Evolutionary conservation across 2,113 vertebrate species (phyloP).

Genomic region (Hydropotes inermis): DNA sequence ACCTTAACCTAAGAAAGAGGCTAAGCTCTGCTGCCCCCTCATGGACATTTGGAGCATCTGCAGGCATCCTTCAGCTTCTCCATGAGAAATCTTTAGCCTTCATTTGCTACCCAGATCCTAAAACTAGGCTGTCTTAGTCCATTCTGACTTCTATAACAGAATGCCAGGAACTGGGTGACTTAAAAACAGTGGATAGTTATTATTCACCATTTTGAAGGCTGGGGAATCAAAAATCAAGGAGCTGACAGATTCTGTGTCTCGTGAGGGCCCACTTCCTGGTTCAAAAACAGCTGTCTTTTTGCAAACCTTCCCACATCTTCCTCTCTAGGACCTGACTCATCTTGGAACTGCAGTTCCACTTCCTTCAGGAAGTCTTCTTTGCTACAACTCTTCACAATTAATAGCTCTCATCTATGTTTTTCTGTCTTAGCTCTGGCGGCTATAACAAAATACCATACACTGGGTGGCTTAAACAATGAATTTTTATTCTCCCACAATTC

Average conservation of each 20-base stretch:
- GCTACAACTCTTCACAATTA: not conserved
- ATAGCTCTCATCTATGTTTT: not conserved
- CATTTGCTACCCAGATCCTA: not conserved
- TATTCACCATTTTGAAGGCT: not conserved
- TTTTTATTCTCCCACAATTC: not conserved
- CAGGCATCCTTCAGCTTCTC: not conserved
- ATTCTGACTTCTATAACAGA: not conserved
- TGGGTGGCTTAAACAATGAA: not conserved
- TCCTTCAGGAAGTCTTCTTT: not conserved
- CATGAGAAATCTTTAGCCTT: not conserved
- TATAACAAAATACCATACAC: not conserved
- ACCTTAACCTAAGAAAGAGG: not conserved
- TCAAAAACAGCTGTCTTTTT: not conserved
- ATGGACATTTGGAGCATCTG: not conserved
- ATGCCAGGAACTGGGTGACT: not conserved
- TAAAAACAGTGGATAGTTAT: not conserved
- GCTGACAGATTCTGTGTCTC: not conserved
- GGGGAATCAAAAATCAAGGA: not conserved
- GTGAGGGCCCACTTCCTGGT: not conserved
- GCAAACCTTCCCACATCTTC: not conserved
- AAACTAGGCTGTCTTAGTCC: not conserved
- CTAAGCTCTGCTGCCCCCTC: slow-evolving; percentile 48
- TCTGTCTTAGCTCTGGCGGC: not conserved
- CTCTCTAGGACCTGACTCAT: not conserved
- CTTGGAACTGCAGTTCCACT: not conserved